Percentiles rank a stretch among this genome's conserved stretches.
phyloP scores from a whole-genome alignment of 2,888 invertebrate genomes.

The Coleophora flavipennella region DNA sequence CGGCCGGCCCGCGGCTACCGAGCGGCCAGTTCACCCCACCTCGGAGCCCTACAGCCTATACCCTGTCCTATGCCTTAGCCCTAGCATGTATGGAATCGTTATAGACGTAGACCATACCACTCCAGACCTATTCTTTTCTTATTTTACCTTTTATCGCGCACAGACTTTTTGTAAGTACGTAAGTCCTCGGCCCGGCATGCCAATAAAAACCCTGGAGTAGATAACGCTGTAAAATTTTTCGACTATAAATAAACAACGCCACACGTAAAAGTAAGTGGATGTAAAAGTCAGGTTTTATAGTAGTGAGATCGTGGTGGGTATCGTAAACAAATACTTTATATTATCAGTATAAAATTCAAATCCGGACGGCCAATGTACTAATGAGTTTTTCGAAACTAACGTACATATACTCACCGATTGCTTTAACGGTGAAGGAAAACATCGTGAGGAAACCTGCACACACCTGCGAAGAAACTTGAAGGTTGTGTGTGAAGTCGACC shows the following conservation, averaged over 20 bases:
- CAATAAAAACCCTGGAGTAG: conserved; percentile 41
- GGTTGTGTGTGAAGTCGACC: too few relatives aligned
- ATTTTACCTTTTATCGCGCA: conserved; percentile 48
- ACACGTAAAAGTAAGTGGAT: neutral
- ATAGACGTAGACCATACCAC: conserved; percentile 2
- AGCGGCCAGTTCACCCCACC: conserved; percentile 37
- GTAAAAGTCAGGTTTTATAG: conserved; percentile 1
- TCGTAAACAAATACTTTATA: too few relatives aligned
- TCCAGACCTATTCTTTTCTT: conserved; percentile 26
- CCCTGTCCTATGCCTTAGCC: neutral
- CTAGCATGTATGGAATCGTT: conserved; percentile 12
- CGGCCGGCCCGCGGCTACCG: conserved; percentile 40
- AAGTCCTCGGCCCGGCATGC: conserved; percentile 25
- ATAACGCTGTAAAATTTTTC: conserved; percentile 4
- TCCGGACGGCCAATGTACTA: too few relatives aligned
- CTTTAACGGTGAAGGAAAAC: too few relatives aligned
- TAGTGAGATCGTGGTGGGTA: too few relatives aligned
- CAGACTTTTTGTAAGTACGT: conserved; percentile 39
- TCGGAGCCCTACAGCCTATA: conserved; percentile 3
- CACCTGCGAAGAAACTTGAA: too few relatives aligned
- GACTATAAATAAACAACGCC: too few relatives aligned
- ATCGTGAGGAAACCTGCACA: too few relatives aligned
- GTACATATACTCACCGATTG: too few relatives aligned
- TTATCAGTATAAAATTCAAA: too few relatives aligned
- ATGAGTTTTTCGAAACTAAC: too few relatives aligned